Percentiles rank a stretch among this genome's conserved stretches.
These are phyloP conservation scores for Nothobranchius kuhntae DNA, from an alignment of 2,113 vertebrate species.

Conservation along the genomic window DNA sequence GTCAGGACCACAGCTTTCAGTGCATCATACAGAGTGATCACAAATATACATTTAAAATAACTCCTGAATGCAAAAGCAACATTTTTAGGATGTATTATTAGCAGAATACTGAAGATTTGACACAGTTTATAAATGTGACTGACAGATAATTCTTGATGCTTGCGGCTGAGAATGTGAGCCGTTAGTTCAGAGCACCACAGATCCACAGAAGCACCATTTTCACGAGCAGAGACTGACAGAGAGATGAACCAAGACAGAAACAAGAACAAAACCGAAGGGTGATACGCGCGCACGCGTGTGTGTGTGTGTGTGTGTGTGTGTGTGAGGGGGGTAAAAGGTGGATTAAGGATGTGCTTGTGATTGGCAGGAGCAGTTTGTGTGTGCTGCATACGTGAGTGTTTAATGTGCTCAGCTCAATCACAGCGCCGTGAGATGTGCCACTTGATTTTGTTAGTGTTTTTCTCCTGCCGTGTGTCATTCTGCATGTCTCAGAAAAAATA, in stretches of 20 bases:
- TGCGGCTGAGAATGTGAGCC: no score
- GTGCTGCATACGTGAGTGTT: constrained; percentile 39
- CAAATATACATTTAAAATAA: no score
- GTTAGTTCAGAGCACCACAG: no score
- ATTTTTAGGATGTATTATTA: no score
- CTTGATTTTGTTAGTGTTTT: constrained; percentile 55
- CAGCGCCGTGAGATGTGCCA: constrained; percentile 55
- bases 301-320: no score
- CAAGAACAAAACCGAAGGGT: constrained; percentile 7
- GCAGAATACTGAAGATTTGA: neutral
- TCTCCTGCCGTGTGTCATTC: constrained; percentile 44
- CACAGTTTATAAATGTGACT: neutral
- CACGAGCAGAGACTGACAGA: no score
- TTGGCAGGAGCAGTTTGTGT: constrained; percentile 54
- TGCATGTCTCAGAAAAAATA: constrained; percentile 51
- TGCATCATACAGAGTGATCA: no score
- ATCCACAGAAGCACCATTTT: no score
- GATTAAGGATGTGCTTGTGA: constrained; percentile 68
- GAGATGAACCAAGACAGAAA: neutral
- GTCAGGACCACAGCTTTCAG: no score
- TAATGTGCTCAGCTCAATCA: constrained; percentile 41
- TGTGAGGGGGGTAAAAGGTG: constrained; percentile 51
- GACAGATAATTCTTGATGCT: no score
- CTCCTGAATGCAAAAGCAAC: no score
- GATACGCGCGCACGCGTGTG: neutral